Conservation (phyloP, 2,113 vertebrate genomes). For the Rana temporaria region DNA sequence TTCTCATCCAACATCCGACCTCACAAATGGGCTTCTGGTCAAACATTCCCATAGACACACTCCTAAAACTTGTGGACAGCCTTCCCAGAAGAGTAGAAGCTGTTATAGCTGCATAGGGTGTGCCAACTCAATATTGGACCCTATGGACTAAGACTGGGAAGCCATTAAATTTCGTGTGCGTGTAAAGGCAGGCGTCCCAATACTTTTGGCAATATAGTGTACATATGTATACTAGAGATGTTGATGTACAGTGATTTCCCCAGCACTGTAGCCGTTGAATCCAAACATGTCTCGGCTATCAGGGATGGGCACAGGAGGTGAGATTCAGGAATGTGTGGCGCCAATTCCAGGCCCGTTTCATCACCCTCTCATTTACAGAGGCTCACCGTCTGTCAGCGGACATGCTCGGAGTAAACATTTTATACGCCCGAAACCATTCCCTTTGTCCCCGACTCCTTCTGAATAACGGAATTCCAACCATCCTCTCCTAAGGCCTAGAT, state of each 20-base stretch:
- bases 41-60: no score
- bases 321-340: conserved; percentile 31
- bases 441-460: background rate
- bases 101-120: no score
- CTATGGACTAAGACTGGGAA: no score
- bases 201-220: no score
- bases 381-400: conserved; percentile 35
- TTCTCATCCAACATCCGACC: no score
- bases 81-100: no score
- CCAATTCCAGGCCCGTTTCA: conserved; percentile 36
- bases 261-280: conserved; percentile 3
- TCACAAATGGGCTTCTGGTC: no score
- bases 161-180: no score
- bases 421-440: conserved; percentile 18
- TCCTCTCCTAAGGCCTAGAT: background rate
- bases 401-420: conserved; percentile 25
- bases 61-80: no score
- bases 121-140: no score
- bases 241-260: background rate
- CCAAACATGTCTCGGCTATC: conserved; percentile 26
- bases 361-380: conserved; percentile 42
- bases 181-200: no score
- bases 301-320: conserved; percentile 31
- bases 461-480: background rate
- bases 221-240: no score